Evolutionary conservation across 2,888 invertebrate species (phyloP), one percentile per base, ranked within the genome.

Genomic region (Coenonympha arcania): DNA sequence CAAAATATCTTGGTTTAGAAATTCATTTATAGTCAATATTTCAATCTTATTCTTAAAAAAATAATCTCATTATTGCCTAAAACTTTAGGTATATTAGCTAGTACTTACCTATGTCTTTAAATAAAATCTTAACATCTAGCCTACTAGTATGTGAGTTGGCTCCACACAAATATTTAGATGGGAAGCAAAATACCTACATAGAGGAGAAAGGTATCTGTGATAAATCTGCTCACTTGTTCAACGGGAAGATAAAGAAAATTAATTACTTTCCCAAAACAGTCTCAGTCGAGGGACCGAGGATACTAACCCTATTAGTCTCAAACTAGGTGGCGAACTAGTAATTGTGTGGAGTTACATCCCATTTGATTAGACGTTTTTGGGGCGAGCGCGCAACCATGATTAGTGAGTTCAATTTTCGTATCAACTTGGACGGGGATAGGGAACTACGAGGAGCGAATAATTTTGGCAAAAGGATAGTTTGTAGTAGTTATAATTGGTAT

Each of bases 351-450:
- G 50, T 42, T 39, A 54, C 45, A 52, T 45, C 48, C 46, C 30
- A 52, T 52, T 56, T 48, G 48, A 54, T 50, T 52, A 54, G 41
- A 52, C 52, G 51, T 52, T 54, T 50, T 52, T 47, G 49, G 51
- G 47, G 51, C 28, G 33, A 42, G 16, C 6, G 37, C 48, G 47
- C 48, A 28, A 39, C 44, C 47, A 44, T 49, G 51, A 48, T 52
- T 40, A 40, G 34, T 26, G 34, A 22, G 13, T 41, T 6, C 9
- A 28, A 28, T 41, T 41, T 28, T 16, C 16, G n/a, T 41, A 18
- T 16, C n/a, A 8, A 6, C 24, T 9, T 15, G 5, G 8, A 26
- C 8, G 5, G 9, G 15, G 15, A 39, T 39, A 39, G 13, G 1
- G 16, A 13, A n/a, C n/a, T n/a, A n/a, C 16, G 8, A 33, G 31